Conservation (phyloP, 2,888 invertebrate genomes). For the Tetramorium bicarinatum region DNA sequence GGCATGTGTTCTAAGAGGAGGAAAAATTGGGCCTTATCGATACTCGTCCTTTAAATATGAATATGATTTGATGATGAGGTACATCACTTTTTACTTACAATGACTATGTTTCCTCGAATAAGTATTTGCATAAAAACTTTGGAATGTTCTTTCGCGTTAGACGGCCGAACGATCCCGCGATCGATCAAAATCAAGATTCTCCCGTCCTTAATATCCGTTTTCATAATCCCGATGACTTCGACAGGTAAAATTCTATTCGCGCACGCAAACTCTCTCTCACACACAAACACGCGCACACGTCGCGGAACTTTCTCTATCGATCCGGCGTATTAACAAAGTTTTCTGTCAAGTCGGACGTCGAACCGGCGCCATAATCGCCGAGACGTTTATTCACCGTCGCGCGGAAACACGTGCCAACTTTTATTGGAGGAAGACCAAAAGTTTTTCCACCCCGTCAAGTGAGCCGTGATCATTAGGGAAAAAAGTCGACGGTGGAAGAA, state of each 20-base stretch:
- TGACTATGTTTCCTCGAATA: not conserved
- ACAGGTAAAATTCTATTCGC: conserved; percentile 22
- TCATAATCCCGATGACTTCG: conserved; percentile 38
- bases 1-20: too few relatives aligned
- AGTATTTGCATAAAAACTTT: not conserved
- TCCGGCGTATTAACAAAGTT: conserved; percentile 82
- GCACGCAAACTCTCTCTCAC: conserved; percentile 10
- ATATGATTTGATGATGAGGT: not conserved
- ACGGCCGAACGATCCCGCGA: conserved; percentile 7
- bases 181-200: conserved; percentile 71
- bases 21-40: too few relatives aligned
- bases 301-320: conserved; percentile 72
- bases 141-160: not conserved
- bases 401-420: conserved; percentile 82
- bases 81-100: not conserved
- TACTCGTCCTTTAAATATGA: not conserved
- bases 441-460: conserved; percentile 74
- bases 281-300: conserved; percentile 14
- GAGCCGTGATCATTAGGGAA: conserved; percentile 80
- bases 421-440: conserved; percentile 83
- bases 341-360: conserved; percentile 63
- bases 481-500: conserved; percentile 59
- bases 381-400: conserved; percentile 82
- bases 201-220: conserved; percentile 9
- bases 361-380: conserved; percentile 79